Evolutionary conservation across 2,888 invertebrate species (phyloP).

Genomic region (Onchidella celtica): DNA sequence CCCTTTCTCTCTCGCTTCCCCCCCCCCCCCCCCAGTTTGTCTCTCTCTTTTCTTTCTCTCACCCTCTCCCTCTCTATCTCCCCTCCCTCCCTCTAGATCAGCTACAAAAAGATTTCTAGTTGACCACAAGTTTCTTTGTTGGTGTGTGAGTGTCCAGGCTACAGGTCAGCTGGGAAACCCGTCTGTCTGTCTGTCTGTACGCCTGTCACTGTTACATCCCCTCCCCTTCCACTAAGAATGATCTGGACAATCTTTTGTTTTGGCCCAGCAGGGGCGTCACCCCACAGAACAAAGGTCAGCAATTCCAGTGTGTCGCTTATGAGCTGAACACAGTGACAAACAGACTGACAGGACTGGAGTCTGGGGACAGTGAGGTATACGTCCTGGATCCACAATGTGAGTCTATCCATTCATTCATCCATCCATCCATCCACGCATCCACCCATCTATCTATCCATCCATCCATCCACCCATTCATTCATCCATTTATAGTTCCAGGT

Average conservation of each 20-base stretch:
- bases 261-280: conserved; percentile 1
- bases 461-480: not conserved
- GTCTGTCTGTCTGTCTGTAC: too few species aligned
- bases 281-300: not conserved
- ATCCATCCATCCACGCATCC: not conserved
- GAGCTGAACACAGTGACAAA: conserved; percentile 44
- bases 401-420: not conserved
- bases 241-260: too few species aligned
- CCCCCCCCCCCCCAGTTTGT: not conserved
- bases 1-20: not conserved
- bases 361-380: conserved; percentile 33
- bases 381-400: conserved; percentile 44
- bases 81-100: not conserved
- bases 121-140: too few species aligned
- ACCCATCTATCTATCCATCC: not conserved
- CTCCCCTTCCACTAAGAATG: too few species aligned
- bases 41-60: not conserved
- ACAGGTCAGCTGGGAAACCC: too few species aligned
- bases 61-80: not conserved
- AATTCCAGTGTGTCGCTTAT: conserved; percentile 17
- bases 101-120: too few species aligned
- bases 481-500: too few species aligned
- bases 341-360: conserved; percentile 39
- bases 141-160: too few species aligned
- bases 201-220: too few species aligned